Conservation (phyloP, 2,888 invertebrate species). For the Mylabris sibirica region DNA sequence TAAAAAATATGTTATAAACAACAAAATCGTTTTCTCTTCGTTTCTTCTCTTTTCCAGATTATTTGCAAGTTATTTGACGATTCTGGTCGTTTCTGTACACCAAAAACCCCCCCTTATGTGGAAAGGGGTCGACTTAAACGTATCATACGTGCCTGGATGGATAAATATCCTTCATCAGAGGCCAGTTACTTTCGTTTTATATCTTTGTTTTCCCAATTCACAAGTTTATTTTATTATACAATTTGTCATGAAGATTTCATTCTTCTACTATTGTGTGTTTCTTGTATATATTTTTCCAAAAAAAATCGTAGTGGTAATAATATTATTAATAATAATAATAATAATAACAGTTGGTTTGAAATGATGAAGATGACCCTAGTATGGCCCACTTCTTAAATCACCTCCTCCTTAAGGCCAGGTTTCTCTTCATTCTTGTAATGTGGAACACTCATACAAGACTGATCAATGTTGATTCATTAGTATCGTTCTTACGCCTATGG, state of each 20-base stretch:
- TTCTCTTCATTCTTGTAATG: slow-evolving; percentile 32
- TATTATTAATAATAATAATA: too few relatives aligned
- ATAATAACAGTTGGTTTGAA: not conserved
- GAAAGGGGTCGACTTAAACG: slow-evolving; percentile 32
- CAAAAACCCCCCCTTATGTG: slow-evolving; percentile 4
- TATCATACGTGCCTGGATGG: slow-evolving; percentile 44
- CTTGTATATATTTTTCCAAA: not conserved
- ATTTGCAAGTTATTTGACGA: slow-evolving; percentile 13
- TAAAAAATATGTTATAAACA: not conserved
- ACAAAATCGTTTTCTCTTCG: not conserved
- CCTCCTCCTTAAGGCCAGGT: slow-evolving; percentile 32
- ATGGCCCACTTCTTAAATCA: slow-evolving; percentile 28
- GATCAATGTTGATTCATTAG: not conserved
- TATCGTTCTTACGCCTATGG: not conserved
- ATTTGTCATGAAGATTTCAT: not conserved
- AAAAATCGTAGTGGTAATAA: too few relatives aligned
- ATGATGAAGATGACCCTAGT: slow-evolving; percentile 28
- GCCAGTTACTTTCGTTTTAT: slow-evolving; percentile 24
- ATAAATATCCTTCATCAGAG: slow-evolving; percentile 41
- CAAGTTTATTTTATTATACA: slow-evolving; percentile 17
- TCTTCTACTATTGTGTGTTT: not conserved
- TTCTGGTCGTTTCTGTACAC: slow-evolving; percentile 13
- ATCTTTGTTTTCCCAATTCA: slow-evolving; percentile 13
- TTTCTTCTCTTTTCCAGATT: not conserved
- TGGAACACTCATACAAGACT: slow-evolving; percentile 23